Evolutionary conservation across 2,797 vertebrate species (phyloP).

Genomic region (Tinamus major): DNA sequence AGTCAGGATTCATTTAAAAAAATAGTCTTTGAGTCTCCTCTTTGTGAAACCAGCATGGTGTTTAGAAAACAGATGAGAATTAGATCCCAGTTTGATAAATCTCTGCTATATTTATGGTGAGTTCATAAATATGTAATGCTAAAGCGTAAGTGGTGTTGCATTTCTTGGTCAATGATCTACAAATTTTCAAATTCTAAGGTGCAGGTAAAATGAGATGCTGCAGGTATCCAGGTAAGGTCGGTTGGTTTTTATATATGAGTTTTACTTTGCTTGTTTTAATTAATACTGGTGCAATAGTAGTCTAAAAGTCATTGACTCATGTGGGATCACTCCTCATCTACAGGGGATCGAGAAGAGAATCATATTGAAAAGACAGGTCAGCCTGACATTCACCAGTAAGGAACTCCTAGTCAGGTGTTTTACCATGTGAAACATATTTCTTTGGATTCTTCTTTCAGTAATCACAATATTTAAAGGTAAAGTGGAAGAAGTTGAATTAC

Average conservation of each 20-base stretch:
- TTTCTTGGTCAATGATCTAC: not conserved
- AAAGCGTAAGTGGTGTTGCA: not conserved
- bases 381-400: not conserved
- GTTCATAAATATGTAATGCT: no score
- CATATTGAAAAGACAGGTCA: not conserved
- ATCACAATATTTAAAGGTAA: constrained; percentile 98
- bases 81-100: not conserved
- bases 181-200: not conserved
- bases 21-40: not conserved
- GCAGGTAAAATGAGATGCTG: not conserved
- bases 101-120: not conserved
- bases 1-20: not conserved
- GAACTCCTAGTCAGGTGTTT: not conserved
- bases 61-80: not conserved
- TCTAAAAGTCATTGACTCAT: not conserved
- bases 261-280: not conserved
- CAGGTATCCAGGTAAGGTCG: constrained; percentile 26
- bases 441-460: constrained; percentile 86
- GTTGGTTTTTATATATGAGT: not conserved
- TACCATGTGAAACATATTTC: constrained; percentile 54
- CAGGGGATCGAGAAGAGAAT: constrained; percentile 1
- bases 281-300: not conserved
- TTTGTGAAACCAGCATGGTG: not conserved
- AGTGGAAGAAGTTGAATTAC: constrained; percentile 97
- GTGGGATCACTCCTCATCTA: not conserved